These are phyloP conservation scores for Albula glossodonta DNA, from an alignment of 2,113 vertebrate species.

Conservation along the genomic window DNA sequence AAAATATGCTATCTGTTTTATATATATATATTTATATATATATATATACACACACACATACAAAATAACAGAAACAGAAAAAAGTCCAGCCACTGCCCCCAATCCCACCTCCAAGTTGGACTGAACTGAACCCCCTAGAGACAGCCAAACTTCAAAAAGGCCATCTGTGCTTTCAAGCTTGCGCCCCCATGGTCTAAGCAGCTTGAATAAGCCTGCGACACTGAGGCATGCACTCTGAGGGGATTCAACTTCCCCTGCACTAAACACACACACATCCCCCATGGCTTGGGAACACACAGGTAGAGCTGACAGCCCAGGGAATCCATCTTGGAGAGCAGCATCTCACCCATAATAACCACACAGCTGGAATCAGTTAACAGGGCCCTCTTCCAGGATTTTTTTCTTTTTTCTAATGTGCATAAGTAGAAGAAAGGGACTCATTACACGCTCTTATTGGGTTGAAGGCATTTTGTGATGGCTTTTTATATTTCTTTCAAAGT, in stretches of 20 bases:
- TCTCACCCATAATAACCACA: conserved; percentile 38
- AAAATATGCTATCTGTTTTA: no score
- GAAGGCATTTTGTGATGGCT: conserved; percentile 19
- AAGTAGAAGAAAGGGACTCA: conserved; percentile 27
- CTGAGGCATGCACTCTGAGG: conserved; percentile 2
- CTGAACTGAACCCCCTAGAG: not conserved
- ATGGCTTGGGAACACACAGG: conserved; percentile 15
- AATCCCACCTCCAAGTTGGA: not conserved
- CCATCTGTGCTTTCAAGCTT: conserved; percentile 3
- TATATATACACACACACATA: not conserved
- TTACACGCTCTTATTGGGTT: conserved; percentile 23
- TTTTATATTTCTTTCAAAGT: conserved; percentile 25
- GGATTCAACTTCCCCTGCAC: not conserved
- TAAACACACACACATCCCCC: conserved; percentile 16
- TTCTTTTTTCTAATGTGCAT: not conserved
- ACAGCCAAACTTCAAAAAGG: not conserved
- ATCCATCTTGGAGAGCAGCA: conserved; percentile 17
- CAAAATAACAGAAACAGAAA: not conserved
- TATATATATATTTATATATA: not conserved
- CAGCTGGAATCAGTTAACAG: conserved; percentile 37
- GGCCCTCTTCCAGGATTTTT: conserved; percentile 1
- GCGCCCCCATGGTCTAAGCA: not conserved
- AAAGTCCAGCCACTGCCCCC: not conserved
- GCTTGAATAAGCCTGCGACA: conserved; percentile 6
- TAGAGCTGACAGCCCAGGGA: conserved; percentile 9